Evolutionary conservation across 2,888 invertebrate species (phyloP).

Genomic region (Taphrorychus bicolor): DNA sequence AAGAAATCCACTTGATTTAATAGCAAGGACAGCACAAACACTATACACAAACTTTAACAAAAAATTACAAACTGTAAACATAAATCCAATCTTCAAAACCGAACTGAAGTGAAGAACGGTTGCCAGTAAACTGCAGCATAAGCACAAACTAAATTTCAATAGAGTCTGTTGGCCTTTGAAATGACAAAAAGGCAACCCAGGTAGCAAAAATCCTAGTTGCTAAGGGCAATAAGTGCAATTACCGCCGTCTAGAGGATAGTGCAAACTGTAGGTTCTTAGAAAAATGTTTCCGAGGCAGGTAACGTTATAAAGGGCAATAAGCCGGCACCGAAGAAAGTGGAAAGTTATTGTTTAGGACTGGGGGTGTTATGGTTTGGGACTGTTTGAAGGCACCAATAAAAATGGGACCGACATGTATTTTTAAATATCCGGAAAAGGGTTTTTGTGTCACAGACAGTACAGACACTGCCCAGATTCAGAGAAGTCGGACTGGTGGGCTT

Average conservation of each 20-base stretch:
- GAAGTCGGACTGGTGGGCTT: too few species aligned
- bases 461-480: too few species aligned
- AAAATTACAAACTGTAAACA: neutral
- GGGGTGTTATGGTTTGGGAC: neutral
- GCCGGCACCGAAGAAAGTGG: neutral
- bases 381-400: neutral
- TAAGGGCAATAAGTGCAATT: constrained; percentile 17
- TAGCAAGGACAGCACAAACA: constrained; percentile 3
- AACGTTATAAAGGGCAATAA: constrained; percentile 5
- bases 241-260: constrained; percentile 13
- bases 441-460: too few species aligned
- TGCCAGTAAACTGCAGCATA: neutral
- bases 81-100: neutral
- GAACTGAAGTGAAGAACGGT: constrained; percentile 1
- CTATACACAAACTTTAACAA: neutral
- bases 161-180: neutral
- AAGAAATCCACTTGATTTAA: constrained; percentile 23
- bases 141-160: neutral
- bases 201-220: constrained; percentile 8
- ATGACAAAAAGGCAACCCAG: constrained; percentile 19
- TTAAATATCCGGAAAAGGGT: too few species aligned
- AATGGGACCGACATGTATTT: too few species aligned
- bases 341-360: neutral
- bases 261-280: constrained; percentile 17
- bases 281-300: constrained; percentile 12